Evolutionary conservation across 64 coral and sea anemone species (phyloP).

Genomic region (Actinia tenebrosa): DNA sequence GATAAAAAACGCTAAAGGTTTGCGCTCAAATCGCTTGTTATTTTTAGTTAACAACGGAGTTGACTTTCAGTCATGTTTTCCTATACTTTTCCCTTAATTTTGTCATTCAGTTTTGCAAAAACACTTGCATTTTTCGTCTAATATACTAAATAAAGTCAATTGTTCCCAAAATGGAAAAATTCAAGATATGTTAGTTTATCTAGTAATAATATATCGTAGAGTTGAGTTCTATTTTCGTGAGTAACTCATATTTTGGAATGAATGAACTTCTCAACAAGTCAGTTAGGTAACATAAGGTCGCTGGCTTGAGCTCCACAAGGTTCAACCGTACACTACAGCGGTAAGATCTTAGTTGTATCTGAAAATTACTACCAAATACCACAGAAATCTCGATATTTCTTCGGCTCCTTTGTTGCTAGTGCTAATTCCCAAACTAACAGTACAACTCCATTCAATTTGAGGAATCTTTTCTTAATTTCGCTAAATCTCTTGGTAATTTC

Average conservation of each 20-base stretch:
- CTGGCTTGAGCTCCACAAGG: too few relatives aligned
- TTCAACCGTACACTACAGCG: too few relatives aligned
- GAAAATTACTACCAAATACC: not conserved
- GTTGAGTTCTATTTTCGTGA: too few relatives aligned
- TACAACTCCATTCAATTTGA: not conserved
- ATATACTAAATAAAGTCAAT: not conserved
- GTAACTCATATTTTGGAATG: too few relatives aligned
- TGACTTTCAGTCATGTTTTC: not conserved
- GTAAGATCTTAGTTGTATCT: not conserved
- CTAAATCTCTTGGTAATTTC: conserved; percentile 8
- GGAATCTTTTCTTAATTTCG: conserved; percentile 10
- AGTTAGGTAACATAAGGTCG: too few relatives aligned
- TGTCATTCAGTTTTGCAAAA: not conserved
- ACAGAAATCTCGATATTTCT: not conserved
- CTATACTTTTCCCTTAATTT: not conserved
- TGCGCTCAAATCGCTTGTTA: too few relatives aligned
- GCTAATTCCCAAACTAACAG: conserved; percentile 24
- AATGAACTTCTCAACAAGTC: too few relatives aligned
- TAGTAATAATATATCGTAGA: too few relatives aligned
- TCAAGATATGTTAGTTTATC: too few relatives aligned
- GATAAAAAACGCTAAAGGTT: not conserved
- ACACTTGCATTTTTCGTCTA: not conserved
- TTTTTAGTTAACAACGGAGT: too few relatives aligned
- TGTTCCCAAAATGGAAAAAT: too few relatives aligned
- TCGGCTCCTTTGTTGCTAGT: not conserved